Conservation (phyloP, 2,113 vertebrate genomes). For the Ibidorhyncha struthersii region DNA sequence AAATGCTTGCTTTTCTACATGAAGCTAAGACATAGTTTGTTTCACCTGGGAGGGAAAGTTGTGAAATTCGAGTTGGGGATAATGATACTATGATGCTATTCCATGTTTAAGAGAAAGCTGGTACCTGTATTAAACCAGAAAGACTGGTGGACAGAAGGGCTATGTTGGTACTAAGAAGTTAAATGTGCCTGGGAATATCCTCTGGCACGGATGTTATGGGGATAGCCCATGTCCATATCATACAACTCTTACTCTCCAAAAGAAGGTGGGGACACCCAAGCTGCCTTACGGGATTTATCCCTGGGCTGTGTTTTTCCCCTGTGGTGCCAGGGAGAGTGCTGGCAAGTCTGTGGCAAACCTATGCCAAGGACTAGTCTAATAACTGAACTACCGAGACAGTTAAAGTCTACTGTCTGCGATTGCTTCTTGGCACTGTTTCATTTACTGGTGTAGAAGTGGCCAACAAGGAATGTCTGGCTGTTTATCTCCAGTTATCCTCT, state of each 20-base stretch:
- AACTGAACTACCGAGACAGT: not conserved
- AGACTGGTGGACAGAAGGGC: not conserved
- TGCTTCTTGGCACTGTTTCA: not conserved
- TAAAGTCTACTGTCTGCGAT: not conserved
- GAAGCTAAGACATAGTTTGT: not conserved
- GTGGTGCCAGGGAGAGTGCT: not conserved
- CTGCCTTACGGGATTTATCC: not conserved
- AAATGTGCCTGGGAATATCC: not conserved
- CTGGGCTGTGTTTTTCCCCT: not conserved
- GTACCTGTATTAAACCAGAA: not conserved
- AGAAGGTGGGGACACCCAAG: not conserved
- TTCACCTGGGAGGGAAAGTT: not conserved
- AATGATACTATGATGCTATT: not conserved
- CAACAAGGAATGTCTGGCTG: not conserved
- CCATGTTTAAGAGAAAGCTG: not conserved
- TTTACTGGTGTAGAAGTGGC: not conserved
- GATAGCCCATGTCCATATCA: not conserved
- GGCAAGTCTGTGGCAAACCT: not conserved
- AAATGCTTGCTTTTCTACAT: not conserved
- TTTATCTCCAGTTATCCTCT: not conserved
- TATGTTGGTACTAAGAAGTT: not conserved
- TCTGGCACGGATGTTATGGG: not conserved
- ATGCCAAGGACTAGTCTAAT: not conserved
- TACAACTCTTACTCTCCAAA: not conserved
- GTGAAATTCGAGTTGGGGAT: not conserved